Conservation (phyloP, 2,888 invertebrate species). For the Chloroclysta siterata region DNA sequence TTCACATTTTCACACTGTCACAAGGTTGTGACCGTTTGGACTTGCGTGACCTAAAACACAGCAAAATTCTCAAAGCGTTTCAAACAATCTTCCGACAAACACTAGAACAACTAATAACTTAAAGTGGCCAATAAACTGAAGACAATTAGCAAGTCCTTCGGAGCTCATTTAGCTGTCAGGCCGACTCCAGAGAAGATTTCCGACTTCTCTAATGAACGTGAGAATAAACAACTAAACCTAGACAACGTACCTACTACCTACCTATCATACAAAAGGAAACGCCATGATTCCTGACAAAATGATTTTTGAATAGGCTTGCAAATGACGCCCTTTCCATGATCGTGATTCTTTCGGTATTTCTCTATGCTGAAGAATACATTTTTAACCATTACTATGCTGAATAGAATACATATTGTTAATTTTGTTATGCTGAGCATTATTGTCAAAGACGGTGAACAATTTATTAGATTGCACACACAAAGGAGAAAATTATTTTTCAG, state of each 20-base stretch:
- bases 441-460: too few relatives aligned
- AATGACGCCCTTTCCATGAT: too few relatives aligned
- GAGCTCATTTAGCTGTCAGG: slow-evolving; percentile 40
- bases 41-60: not conserved
- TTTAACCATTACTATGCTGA: too few relatives aligned
- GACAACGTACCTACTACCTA: not conserved
- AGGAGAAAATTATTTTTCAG: too few relatives aligned
- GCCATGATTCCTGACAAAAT: slow-evolving; percentile 6
- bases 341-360: too few relatives aligned
- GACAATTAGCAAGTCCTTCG: slow-evolving; percentile 39
- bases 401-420: too few relatives aligned
- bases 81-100: slow-evolving; percentile 14
- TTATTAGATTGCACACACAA: too few relatives aligned
- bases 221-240: slow-evolving; percentile 12
- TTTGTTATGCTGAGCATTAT: too few relatives aligned
- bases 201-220: slow-evolving; percentile 32
- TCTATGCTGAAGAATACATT: too few relatives aligned
- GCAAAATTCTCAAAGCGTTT: slow-evolving; percentile 3
- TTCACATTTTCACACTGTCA: too few relatives aligned
- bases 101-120: slow-evolving; percentile 35
- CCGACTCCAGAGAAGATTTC: slow-evolving; percentile 33
- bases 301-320: slow-evolving; percentile 13
- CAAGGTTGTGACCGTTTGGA: too few relatives aligned
- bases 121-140: slow-evolving; percentile 40
- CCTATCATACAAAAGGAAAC: not conserved